phyloP scores from a whole-genome alignment of 92 coral and sea anemone species.

The Zoanthus sansibaricus region DNA sequence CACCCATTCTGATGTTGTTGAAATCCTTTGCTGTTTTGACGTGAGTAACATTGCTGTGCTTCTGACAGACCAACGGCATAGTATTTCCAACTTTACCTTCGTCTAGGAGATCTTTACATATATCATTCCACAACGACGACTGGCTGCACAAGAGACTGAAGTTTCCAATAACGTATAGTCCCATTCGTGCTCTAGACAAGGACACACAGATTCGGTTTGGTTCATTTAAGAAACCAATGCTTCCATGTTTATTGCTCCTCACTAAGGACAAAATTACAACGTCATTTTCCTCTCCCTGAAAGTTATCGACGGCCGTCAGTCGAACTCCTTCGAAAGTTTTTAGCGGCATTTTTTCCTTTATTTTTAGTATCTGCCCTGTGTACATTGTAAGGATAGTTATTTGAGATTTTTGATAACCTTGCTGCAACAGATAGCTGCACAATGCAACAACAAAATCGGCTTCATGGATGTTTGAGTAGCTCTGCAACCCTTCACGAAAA shows the following conservation, averaged over 20 bases:
- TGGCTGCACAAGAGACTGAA: conserved; percentile 61
- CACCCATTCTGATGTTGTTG: conserved; percentile 56
- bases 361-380: conserved; percentile 5
- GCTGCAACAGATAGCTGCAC: conserved; percentile 45
- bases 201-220: conserved; percentile 86
- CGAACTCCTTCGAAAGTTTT: conserved; percentile 36
- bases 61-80: conserved; percentile 53
- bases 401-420: not conserved
- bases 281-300: not conserved
- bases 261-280: conserved; percentile 46
- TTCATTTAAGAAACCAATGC: conserved; percentile 71
- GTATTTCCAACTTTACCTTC: conserved; percentile 48
- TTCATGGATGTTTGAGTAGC: conserved; percentile 46
- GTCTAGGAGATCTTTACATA: conserved; percentile 59
- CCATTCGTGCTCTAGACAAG: conserved; percentile 65
- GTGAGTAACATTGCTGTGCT: conserved; percentile 48
- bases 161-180: conserved; percentile 53
- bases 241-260: conserved; percentile 44
- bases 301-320: conserved; percentile 55
- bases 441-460: conserved; percentile 42
- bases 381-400: too few species aligned
- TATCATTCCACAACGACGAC: conserved; percentile 69
- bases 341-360: conserved; percentile 25
- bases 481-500: conserved; percentile 24
- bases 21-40: conserved; percentile 54